A percentile compares a stretch with the other conserved stretches of the same genome.
These are phyloP conservation scores for Enteromius argenteus DNA, from an alignment of 2,797 vertebrate genomes.

Conservation along the genomic window DNA sequence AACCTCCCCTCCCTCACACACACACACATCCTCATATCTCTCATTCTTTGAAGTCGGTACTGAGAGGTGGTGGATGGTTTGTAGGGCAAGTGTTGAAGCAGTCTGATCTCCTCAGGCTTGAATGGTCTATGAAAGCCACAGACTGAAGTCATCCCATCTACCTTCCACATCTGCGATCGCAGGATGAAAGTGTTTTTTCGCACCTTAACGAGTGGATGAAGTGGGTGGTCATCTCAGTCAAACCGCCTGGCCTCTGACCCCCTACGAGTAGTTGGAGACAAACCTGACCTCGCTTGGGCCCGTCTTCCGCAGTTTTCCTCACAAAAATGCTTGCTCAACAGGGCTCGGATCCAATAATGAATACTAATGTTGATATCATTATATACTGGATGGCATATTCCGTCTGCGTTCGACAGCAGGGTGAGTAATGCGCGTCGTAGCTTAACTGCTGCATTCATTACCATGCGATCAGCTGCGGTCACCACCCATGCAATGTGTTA, in stretches of 20 bases:
- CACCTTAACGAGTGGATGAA: not conserved
- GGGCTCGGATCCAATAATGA: slow-evolving; percentile 23
- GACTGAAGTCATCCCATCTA: slow-evolving; percentile 60
- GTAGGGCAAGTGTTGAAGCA: slow-evolving; percentile 52
- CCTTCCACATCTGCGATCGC: slow-evolving; percentile 5
- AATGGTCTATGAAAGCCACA: slow-evolving; percentile 11
- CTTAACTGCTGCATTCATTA: slow-evolving; percentile 45
- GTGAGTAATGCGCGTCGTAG: slow-evolving; percentile 32
- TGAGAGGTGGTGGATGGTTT: slow-evolving; percentile 51
- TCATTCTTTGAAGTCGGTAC: slow-evolving; percentile 53
- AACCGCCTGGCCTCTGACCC: not conserved
- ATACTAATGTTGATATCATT: slow-evolving; percentile 43
- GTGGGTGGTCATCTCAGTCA: not conserved
- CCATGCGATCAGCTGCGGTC: slow-evolving; percentile 15
- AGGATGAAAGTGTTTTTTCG: slow-evolving; percentile 3
- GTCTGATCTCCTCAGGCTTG: slow-evolving; percentile 50
- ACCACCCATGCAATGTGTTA: slow-evolving; percentile 45
- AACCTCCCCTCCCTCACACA: slow-evolving; percentile 26
- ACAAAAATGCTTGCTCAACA: slow-evolving; percentile 32
- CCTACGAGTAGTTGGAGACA: not conserved
- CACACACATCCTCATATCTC: slow-evolving; percentile 25
- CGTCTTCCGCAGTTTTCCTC: not conserved
- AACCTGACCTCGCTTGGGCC: not conserved
- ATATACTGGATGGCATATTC: slow-evolving; percentile 15
- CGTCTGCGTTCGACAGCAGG: not conserved